These are phyloP conservation scores for Heliconius himera DNA, from an alignment of 1,140 invertebrate species.

Conservation along the genomic window DNA sequence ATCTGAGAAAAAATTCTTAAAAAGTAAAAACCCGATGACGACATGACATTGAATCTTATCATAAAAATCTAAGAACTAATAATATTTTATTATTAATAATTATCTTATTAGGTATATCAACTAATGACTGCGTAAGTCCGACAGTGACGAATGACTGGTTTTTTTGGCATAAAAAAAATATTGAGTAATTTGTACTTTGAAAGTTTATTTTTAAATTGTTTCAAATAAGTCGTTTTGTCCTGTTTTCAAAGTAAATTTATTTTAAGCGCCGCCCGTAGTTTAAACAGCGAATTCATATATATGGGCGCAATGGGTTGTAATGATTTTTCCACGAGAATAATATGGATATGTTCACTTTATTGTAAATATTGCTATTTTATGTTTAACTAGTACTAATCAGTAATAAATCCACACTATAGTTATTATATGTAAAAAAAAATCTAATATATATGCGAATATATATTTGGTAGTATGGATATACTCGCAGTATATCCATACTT, in stretches of 20 bases:
- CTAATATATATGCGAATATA: too few species aligned
- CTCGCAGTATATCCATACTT: too few species aligned
- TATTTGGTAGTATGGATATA: too few species aligned
- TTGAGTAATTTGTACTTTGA: neutral
- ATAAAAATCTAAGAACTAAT: neutral
- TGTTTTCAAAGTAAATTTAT: conserved; percentile 68
- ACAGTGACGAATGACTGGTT: neutral
- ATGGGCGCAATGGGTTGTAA: conserved; percentile 67
- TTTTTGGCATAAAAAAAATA: neutral
- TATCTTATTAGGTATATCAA: neutral
- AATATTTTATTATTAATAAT: neutral
- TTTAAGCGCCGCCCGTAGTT: conserved; percentile 65
- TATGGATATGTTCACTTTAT: conserved; percentile 49
- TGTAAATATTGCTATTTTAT: neutral
- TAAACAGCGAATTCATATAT: conserved; percentile 69
- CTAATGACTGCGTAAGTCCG: neutral
- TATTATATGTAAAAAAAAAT: too few species aligned
- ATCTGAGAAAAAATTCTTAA: too few species aligned
- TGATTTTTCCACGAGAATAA: conserved; percentile 55
- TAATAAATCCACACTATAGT: too few species aligned
- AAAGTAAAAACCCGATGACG: neutral
- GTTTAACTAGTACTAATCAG: neutral
- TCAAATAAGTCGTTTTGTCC: conserved; percentile 24
- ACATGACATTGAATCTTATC: neutral
- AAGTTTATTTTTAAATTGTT: conserved; percentile 20